phyloP scores from a whole-genome alignment of 2,113 vertebrate genomes.

The Dipodomys merriami region DNA sequence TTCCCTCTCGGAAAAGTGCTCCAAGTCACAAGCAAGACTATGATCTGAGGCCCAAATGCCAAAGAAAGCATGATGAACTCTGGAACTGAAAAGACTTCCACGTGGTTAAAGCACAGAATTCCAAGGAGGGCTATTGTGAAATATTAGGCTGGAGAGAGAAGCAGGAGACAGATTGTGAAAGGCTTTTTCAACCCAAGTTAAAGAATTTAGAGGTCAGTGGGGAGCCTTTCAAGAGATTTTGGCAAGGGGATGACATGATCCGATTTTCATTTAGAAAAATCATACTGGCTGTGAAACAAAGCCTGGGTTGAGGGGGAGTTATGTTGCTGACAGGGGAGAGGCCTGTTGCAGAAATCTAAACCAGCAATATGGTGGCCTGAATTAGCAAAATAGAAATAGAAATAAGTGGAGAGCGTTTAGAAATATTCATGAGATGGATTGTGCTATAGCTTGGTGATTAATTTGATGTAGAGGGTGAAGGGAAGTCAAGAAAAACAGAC shows the following conservation, averaged over 20 bases:
- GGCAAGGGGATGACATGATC: not conserved
- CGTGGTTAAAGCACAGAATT: not conserved
- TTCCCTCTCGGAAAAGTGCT: not conserved
- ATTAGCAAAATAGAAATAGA: not conserved
- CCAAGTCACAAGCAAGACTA: not conserved
- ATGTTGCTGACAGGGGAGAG: not conserved
- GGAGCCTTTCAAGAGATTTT: constrained; percentile 21
- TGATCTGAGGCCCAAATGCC: not conserved
- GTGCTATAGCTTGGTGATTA: not conserved
- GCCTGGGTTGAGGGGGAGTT: not conserved
- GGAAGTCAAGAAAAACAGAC: not conserved
- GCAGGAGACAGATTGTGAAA: not conserved
- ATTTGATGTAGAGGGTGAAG: not conserved
- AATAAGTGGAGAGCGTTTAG: not conserved
- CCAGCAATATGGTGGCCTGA: not conserved
- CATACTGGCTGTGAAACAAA: not conserved
- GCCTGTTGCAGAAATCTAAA: not conserved
- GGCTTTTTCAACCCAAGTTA: constrained; percentile 7
- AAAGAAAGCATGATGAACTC: not conserved
- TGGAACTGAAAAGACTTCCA: not conserved
- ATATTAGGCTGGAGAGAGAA: constrained; percentile 3
- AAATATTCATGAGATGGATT: not conserved
- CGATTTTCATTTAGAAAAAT: constrained; percentile 50
- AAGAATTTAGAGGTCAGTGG: constrained; percentile 46
- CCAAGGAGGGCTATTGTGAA: not conserved